A percentile compares a stretch with the other conserved stretches of the same genome.
phyloP scores from a whole-genome alignment of 92 coral and sea anemone species.

The Zoanthus sociatus region DNA sequence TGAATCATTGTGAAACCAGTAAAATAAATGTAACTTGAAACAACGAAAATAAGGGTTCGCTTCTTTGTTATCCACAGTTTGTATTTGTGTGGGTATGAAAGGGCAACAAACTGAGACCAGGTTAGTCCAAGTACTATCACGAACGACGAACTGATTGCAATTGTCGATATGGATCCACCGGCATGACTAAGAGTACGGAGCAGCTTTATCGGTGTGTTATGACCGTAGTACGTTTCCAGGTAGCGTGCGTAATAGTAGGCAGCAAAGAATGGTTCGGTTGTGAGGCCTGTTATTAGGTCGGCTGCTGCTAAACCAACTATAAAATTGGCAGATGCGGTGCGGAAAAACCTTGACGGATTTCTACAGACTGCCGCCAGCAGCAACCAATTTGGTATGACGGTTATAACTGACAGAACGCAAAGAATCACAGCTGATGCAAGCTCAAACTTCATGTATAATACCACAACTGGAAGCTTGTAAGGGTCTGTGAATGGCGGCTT shows the following conservation, averaged over 20 bases:
- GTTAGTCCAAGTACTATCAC: slow-evolving; percentile 76
- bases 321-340: slow-evolving; percentile 77
- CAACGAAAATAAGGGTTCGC: slow-evolving; percentile 57
- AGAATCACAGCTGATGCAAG: slow-evolving; percentile 76
- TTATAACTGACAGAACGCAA: slow-evolving; percentile 63
- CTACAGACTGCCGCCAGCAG: slow-evolving; percentile 74
- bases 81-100: slow-evolving; percentile 78
- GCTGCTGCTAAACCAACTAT: slow-evolving; percentile 83
- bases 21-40: slow-evolving; percentile 75
- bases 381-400: slow-evolving; percentile 75
- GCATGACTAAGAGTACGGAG: slow-evolving; percentile 48
- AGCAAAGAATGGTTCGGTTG: slow-evolving; percentile 88
- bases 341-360: slow-evolving; percentile 76
- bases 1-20: slow-evolving; percentile 69
- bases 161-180: slow-evolving; percentile 79
- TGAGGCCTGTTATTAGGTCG: slow-evolving; percentile 76
- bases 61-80: slow-evolving; percentile 64
- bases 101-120: slow-evolving; percentile 86
- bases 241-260: slow-evolving; percentile 65
- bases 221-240: slow-evolving; percentile 12
- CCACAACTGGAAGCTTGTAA: slow-evolving; percentile 23
- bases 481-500: background rate
- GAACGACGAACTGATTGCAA: slow-evolving; percentile 88
- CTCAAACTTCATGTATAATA: slow-evolving; percentile 74
- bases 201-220: slow-evolving; percentile 8